Percentiles rank a stretch among this genome's conserved stretches.
Conservation (phyloP, 2,797 vertebrate species). For the Natrix natrix region DNA sequence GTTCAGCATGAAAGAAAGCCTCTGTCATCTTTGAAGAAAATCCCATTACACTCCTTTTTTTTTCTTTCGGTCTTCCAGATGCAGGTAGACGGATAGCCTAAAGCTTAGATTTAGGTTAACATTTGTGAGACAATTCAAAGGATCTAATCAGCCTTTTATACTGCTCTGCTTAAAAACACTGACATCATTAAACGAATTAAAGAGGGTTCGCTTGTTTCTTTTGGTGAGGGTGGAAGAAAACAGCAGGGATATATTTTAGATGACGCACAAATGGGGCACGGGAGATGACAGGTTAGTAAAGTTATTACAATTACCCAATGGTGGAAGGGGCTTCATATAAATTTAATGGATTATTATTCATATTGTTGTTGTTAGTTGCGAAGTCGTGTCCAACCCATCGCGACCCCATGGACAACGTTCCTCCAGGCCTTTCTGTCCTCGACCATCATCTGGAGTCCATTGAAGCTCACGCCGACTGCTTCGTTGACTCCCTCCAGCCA, state of each 20-base stretch:
- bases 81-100: conserved; percentile 91
- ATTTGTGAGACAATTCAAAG: conserved; percentile 83
- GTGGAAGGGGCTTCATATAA: background rate
- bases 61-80: conserved; percentile 84
- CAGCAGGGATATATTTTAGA: background rate
- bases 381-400: too few relatives aligned
- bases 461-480: too few relatives aligned
- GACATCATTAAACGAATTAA: conserved; percentile 73
- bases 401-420: too few relatives aligned
- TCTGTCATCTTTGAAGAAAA: conserved; percentile 83
- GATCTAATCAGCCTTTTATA: conserved; percentile 80
- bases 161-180: conserved; percentile 76
- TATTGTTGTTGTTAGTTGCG: background rate
- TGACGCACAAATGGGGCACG: background rate
- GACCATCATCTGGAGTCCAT: too few relatives aligned
- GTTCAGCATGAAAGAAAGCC: conserved; percentile 78
- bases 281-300: background rate
- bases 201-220: conserved; percentile 43
- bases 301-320: background rate
- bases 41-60: conserved; percentile 90
- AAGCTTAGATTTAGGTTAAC: conserved; percentile 91
- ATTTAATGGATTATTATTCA: background rate
- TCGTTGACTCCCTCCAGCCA: too few relatives aligned
- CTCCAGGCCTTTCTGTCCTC: too few relatives aligned
- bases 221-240: conserved; percentile 20